These are phyloP conservation scores for Spodoptera picta DNA, from an alignment of 2,888 invertebrate species.

Conservation along the genomic window DNA sequence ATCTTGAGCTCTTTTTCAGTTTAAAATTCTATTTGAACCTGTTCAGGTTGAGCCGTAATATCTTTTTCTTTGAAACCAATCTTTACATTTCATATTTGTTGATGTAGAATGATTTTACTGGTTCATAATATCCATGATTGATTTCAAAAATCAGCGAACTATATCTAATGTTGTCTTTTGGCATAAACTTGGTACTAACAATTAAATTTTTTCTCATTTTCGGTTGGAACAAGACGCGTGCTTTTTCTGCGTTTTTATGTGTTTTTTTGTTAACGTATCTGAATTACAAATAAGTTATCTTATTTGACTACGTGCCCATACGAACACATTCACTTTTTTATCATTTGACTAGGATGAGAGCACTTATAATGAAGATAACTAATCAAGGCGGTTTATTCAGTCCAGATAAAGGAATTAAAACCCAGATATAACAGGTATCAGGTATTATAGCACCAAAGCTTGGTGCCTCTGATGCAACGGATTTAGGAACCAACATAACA, in stretches of 20 bases:
- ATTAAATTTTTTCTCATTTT: too few relatives aligned
- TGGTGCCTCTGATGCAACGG: too few relatives aligned
- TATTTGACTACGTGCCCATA: too few relatives aligned
- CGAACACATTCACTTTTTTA: neutral
- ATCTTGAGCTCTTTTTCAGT: conserved; percentile 46
- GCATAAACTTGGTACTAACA: too few relatives aligned
- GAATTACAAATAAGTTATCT: too few relatives aligned
- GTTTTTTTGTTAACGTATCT: too few relatives aligned
- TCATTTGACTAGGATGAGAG: neutral
- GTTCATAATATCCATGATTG: neutral
- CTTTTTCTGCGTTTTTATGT: too few relatives aligned
- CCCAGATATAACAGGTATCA: neutral
- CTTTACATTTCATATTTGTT: conserved; percentile 2
- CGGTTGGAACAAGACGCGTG: too few relatives aligned
- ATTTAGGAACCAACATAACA: neutral
- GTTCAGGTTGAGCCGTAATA: conserved; percentile 28
- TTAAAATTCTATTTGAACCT: conserved; percentile 48
- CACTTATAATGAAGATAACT: neutral
- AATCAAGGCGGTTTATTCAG: neutral
- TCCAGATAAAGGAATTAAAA: conserved; percentile 1
- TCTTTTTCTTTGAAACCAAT: conserved; percentile 10
- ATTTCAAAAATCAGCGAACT: too few relatives aligned
- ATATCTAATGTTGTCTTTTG: too few relatives aligned
- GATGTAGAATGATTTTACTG: neutral
- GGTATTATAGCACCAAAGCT: neutral